phyloP scores from a whole-genome alignment of 2,113 vertebrate species.

The Etheostoma cragini region DNA sequence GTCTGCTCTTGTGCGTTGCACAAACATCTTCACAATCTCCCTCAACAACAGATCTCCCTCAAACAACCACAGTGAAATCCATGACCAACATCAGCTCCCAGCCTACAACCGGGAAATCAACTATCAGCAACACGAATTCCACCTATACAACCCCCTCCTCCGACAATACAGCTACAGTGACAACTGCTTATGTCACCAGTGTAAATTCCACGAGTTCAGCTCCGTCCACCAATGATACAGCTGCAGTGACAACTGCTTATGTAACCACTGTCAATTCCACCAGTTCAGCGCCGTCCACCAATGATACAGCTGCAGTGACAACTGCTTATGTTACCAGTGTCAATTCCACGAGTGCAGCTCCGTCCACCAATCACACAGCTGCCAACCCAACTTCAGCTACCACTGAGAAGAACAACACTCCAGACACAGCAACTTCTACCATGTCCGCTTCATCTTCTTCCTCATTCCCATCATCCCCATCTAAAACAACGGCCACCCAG shows the following conservation, averaged over 20 bases:
- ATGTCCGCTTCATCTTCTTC: neutral
- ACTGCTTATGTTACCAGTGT: too few species aligned
- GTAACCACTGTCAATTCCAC: neutral
- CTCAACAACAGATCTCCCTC: neutral
- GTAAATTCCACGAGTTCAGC: neutral
- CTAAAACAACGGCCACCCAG: neutral
- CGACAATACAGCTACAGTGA: too few species aligned
- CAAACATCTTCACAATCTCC: too few species aligned
- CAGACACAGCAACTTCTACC: too few species aligned
- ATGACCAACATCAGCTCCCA: neutral
- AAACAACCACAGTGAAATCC: accelerated
- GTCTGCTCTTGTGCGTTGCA: slow-evolving; percentile 29
- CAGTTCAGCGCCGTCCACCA: neutral
- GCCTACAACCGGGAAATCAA: neutral
- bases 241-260: neutral
- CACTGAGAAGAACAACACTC: neutral
- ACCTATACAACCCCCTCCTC: too few species aligned
- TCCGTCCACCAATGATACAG: neutral
- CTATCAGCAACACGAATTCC: too few species aligned
- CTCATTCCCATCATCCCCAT: neutral
- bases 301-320: too few species aligned
- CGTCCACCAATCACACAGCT: neutral
- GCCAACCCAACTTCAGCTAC: neutral
- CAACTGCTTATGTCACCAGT: neutral
- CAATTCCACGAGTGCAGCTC: neutral